Conservation (phyloP, 2,888 invertebrate genomes). For the Pollenia amentaria region DNA sequence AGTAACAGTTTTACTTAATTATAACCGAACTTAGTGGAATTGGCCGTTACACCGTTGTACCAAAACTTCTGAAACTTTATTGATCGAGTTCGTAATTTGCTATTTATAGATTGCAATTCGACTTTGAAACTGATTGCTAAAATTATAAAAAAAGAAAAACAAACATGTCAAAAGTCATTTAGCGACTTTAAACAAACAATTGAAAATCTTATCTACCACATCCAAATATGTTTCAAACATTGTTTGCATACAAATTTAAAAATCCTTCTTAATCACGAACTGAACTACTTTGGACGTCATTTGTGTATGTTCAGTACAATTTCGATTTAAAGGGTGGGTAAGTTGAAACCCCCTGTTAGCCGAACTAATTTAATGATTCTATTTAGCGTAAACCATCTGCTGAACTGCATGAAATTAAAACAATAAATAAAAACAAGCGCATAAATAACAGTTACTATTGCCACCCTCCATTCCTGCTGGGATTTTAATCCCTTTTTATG, state of each 20-base stretch:
- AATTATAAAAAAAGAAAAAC: not conserved
- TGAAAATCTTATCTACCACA: not conserved
- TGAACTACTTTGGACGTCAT: slow-evolving; percentile 32
- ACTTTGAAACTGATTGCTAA: no score
- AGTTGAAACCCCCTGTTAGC: not conserved
- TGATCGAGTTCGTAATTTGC: no score
- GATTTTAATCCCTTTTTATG: slow-evolving; percentile 33
- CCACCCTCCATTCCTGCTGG: slow-evolving; percentile 12
- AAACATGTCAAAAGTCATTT: not conserved
- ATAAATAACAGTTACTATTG: slow-evolving; percentile 3
- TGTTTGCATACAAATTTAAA: not conserved
- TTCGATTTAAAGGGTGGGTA: not conserved
- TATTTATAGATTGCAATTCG: no score
- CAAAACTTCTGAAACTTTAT: no score
- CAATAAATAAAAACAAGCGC: slow-evolving; percentile 15
- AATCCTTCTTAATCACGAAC: not conserved
- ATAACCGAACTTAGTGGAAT: no score
- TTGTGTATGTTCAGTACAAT: not conserved
- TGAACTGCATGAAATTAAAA: not conserved
- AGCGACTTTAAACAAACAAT: not conserved
- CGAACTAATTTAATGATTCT: slow-evolving; percentile 29
- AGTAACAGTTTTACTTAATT: no score
- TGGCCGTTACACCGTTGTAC: no score
- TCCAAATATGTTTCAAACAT: not conserved
- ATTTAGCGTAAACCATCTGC: slow-evolving; percentile 40